Evolutionary conservation across 2,888 invertebrate genomes (phyloP).

Genomic region (Lobophora halterata): DNA sequence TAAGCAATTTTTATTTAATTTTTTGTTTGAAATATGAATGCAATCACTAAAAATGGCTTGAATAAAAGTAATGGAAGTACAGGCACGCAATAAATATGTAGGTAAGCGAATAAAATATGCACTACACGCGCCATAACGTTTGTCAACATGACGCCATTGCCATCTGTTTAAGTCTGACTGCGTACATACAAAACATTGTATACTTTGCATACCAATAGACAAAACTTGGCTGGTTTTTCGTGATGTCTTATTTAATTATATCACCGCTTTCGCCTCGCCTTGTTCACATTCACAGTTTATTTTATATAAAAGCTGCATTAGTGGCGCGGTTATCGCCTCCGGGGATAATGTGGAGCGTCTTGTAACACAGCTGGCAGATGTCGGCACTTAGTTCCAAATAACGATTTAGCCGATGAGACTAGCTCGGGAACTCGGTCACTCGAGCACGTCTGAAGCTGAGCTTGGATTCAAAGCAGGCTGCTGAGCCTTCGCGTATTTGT

Average conservation of each 20-base stretch:
- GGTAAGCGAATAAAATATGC: constrained; percentile 13
- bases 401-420: constrained; percentile 38
- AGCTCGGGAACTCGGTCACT: constrained; percentile 44
- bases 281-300: constrained; percentile 29
- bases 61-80: constrained; percentile 2
- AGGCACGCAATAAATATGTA: no score
- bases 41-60: constrained; percentile 5
- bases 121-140: constrained; percentile 17
- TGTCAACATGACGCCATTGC: constrained; percentile 23
- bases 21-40: constrained; percentile 8
- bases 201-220: constrained; percentile 33
- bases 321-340: constrained; percentile 26
- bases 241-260: no score
- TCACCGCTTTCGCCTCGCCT: constrained; percentile 12
- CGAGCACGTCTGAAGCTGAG: constrained; percentile 44
- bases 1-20: constrained; percentile 4
- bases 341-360: constrained; percentile 36
- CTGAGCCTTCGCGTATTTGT: constrained; percentile 37
- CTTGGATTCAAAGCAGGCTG: constrained; percentile 40
- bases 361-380: constrained; percentile 42
- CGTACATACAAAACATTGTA: constrained; percentile 28
- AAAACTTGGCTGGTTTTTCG: constrained; percentile 20
- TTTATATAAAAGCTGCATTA: constrained; percentile 35
- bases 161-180: constrained; percentile 22
- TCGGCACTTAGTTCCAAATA: constrained; percentile 47